Evolutionary conservation across 2,113 vertebrate species (phyloP), one percentile per base, ranked within the genome.

Genomic region (Verasper variegatus): DNA sequence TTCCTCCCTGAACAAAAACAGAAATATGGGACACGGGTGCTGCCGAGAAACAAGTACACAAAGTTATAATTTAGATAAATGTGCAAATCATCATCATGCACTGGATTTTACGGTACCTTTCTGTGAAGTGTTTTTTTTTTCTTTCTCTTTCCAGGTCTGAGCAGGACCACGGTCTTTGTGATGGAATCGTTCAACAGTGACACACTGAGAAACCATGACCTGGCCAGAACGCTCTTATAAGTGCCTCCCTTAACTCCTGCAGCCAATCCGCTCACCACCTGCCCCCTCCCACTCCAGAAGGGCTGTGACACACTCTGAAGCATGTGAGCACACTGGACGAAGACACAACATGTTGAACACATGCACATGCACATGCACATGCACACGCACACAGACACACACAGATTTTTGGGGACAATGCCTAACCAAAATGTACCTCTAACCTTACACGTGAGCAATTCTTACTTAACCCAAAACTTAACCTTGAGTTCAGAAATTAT

Each of bases 161-260:
- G 59, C 71, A 69, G 63, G 26, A 51, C 47, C 15, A 11, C 42
- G 13, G 0, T 56, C 52, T 23, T 45, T 68, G 68, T 23, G 4
- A 61, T 72, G 31, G 55, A 26, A 81, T 91, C 83, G 74, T 71
- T 76, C 51, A 62, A 8, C 49, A 55, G 57, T 68, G 66, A 74
- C 68, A 79, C 63, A 75, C 59, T 88, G 37, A 84, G 75, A 77
- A 76, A 87, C 82, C 67, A 49, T 81, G 71, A 88, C 77, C 63
- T 63, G 68, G 45, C 78, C 61, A 76, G 54, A 31, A 63, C 42
- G 71, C 80, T 72, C 79, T 92, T 94, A 90, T 94, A 93, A 68
- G 64, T 55, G 61, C 64, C 81, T 70, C 69, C 23, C 12, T 9
- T 71, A 63, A 56, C 45, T 77, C 42, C 54, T 58, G 0, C 63